A percentile compares a stretch with the other conserved stretches of the same genome.
These are phyloP conservation scores for Junonia oenone DNA, from an alignment of 2,888 invertebrate genomes.

Conservation along the genomic window DNA sequence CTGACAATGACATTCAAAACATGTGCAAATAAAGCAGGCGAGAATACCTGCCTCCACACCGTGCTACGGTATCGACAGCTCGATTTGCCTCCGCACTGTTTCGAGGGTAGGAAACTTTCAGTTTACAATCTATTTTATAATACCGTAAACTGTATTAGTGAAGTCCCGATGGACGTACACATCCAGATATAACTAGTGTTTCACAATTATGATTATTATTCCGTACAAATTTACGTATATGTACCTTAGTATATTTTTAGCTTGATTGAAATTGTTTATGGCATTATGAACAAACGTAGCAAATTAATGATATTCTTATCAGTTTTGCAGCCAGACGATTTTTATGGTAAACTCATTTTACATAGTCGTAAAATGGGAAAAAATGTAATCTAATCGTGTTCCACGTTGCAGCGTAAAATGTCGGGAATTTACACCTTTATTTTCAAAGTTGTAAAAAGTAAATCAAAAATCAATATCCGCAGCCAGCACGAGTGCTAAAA, in stretches of 20 bases:
- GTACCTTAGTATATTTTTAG: no score
- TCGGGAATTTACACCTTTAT: constrained; percentile 2
- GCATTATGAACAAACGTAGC: no score
- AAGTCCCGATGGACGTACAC: neutral
- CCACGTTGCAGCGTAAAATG: neutral
- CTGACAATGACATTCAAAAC: constrained; percentile 75
- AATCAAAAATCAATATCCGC: constrained; percentile 49
- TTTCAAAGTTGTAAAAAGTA: constrained; percentile 8
- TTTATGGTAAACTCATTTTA: no score
- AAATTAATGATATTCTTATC: no score
- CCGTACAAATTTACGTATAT: no score
- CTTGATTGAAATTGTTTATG: no score
- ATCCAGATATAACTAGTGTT: neutral
- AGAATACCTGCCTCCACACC: constrained; percentile 33
- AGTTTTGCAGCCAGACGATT: no score
- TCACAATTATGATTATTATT: neutral
- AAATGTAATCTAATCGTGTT: no score
- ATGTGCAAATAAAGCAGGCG: constrained; percentile 63
- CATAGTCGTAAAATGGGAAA: no score
- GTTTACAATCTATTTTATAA: constrained; percentile 17
- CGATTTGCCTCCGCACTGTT: constrained; percentile 25
- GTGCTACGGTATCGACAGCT: constrained; percentile 27
- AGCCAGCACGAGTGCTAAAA: constrained; percentile 55
- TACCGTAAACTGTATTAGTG: neutral
- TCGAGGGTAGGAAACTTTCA: constrained; percentile 9